Evolutionary conservation across 1,140 invertebrate genomes (phyloP), one percentile per base, ranked within the genome.

Genomic region (Adelges cooleyi): DNA sequence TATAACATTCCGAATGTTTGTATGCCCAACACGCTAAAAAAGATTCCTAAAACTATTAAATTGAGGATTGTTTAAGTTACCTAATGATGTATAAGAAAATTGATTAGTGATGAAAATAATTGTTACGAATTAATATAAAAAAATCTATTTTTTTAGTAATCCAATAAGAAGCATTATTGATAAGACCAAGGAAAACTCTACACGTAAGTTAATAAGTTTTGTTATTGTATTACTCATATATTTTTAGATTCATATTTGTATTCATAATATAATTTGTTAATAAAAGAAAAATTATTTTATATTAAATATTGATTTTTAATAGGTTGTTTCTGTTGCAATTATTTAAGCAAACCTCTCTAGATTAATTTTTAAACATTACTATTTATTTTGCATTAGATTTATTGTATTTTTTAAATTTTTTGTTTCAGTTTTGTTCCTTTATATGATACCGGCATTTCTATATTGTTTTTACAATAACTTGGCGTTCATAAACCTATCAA

Each of bases 381-480:
- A 33, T 54, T 54, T 54, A n/a, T 33, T 13, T 17, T 50, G 10
- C 33, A 13, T 3, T 33, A 13, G 10, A n/a, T 3, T 27, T 36
- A 17, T 36, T 27, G 36, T 17, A 36, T 17, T 17, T 3, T 38
- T n/a, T 36, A 3, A 17, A 18, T 10, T 25, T 18, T 25, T 25
- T 65, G 20, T 70, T 70, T 68, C 73, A 76, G 77, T 67, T 74
- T 84, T 83, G 95, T 9, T 75, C 94, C 73, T 92, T 18, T 98
- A 98, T 72, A 87, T 94, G 77, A 82, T 96, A 62, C 93, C 93
- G 46, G 86, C 92, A 6, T 81, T 88, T 69, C 77, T 96, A 27
- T 98, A 98, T 74, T 95, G 91, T 73, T 77, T 96, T 3, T 97
- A 97, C 76, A 97, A 98, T 74, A 96, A 96, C 78, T 79, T 98